These are phyloP conservation scores for Leucoma salicis DNA, from an alignment of 2,888 invertebrate genomes.

Conservation along the genomic window DNA sequence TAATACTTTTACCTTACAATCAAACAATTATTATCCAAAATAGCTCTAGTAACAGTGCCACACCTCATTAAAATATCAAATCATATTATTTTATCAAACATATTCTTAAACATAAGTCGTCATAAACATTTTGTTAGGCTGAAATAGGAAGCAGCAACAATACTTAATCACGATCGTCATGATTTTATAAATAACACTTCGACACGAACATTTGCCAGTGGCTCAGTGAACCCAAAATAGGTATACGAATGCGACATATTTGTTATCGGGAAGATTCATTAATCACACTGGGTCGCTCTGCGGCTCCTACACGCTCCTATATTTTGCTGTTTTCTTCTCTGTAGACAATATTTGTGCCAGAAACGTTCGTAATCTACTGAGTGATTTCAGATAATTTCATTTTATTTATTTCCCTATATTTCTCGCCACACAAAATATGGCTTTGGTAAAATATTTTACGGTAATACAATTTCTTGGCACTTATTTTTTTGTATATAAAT, in stretches of 20 bases:
- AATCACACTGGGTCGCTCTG: slow-evolving; percentile 54
- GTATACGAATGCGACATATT: slow-evolving; percentile 49
- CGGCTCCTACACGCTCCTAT: slow-evolving; percentile 39
- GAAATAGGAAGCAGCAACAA: slow-evolving; percentile 4
- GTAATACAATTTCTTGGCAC: no score
- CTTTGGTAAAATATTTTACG: not conserved
- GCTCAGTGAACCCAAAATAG: slow-evolving; percentile 30
- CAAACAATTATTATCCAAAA: no score
- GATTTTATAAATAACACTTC: slow-evolving; percentile 27
- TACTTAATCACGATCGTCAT: slow-evolving; percentile 9
- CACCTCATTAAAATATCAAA: slow-evolving; percentile 6
- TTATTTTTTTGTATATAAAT: no score
- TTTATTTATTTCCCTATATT: slow-evolving; percentile 30
- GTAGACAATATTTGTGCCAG: slow-evolving; percentile 50
- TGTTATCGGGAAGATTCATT: slow-evolving; percentile 61
- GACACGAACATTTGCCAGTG: slow-evolving; percentile 24
- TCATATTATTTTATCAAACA: not conserved
- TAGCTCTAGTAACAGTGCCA: no score
- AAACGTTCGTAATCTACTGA: slow-evolving; percentile 52
- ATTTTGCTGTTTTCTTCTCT: slow-evolving; percentile 44
- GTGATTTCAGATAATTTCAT: slow-evolving; percentile 51
- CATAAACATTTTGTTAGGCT: not conserved
- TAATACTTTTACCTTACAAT: no score
- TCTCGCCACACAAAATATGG: slow-evolving; percentile 4
- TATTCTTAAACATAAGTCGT: slow-evolving; percentile 3